A percentile compares a stretch with the other conserved stretches of the same genome.
phyloP scores from a whole-genome alignment of 2,888 invertebrate species.

The Linyphia triangularis region DNA sequence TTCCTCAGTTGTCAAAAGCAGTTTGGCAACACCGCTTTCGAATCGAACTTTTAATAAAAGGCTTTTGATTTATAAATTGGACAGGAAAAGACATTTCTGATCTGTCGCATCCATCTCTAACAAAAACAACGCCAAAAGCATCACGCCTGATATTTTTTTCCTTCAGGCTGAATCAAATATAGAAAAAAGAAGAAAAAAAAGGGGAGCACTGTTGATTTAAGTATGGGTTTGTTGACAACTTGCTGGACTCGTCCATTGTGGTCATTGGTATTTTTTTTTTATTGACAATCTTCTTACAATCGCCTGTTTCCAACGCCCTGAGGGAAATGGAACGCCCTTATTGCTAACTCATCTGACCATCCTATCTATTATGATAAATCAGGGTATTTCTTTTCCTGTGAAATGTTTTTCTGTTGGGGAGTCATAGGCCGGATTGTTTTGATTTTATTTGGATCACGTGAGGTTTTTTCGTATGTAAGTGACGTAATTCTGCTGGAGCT shows the following conservation, averaged over 20 bases:
- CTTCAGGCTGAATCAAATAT: background rate
- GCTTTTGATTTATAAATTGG: too few relatives aligned
- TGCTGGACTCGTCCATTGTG: conserved; percentile 24
- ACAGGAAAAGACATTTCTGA: too few relatives aligned
- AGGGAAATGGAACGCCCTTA: conserved; percentile 28
- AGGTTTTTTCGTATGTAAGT: conserved; percentile 11
- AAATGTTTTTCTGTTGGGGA: background rate
- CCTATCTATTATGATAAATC: background rate
- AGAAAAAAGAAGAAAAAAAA: background rate
- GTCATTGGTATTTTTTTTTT: conserved; percentile 16
- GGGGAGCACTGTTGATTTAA: conserved; percentile 33
- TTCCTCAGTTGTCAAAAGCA: too few relatives aligned
- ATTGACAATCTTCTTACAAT: conserved; percentile 24
- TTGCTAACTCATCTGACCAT: conserved; percentile 33
- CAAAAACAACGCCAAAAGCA: background rate
- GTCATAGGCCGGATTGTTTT: background rate
- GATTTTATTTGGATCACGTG: background rate
- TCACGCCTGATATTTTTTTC: background rate
- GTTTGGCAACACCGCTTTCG: too few relatives aligned
- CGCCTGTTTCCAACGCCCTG: conserved; percentile 37
- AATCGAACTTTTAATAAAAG: too few relatives aligned
- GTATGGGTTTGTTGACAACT: conserved; percentile 48
- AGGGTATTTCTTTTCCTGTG: background rate
- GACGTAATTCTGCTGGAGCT: conserved; percentile 13
- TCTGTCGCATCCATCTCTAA: background rate